Evolutionary conservation across 2,113 vertebrate species (phyloP).

Genomic region (Furnarius figulus): DNA sequence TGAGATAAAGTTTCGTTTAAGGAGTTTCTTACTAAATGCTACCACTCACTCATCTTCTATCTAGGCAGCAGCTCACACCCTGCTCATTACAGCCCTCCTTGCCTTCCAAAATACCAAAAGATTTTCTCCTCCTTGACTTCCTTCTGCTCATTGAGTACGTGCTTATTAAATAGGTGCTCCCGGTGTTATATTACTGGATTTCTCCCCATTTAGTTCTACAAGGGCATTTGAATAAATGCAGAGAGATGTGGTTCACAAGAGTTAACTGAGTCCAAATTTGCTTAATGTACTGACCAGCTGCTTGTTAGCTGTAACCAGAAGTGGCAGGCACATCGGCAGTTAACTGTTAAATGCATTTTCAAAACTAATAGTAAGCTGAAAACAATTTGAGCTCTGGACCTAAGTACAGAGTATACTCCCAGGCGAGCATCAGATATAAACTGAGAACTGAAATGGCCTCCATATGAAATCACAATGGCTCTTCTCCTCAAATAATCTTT

Average conservation of each 20-base stretch:
- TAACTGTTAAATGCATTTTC: constrained; percentile 25
- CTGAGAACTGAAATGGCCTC: neutral
- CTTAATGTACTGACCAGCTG: constrained; percentile 47
- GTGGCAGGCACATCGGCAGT: neutral
- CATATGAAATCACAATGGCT: neutral
- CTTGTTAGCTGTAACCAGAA: constrained; percentile 32
- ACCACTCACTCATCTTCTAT: neutral
- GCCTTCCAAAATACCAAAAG: neutral
- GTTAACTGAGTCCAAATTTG: neutral
- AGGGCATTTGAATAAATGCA: neutral
- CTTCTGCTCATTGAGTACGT: neutral
- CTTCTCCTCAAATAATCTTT: neutral
- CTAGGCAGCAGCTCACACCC: neutral
- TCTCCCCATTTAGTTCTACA: neutral
- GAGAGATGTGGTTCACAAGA: neutral
- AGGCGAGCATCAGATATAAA: neutral
- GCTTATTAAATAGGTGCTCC: neutral
- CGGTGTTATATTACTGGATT: neutral
- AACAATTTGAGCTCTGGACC: constrained; percentile 21
- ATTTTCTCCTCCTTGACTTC: neutral
- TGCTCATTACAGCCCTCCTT: neutral
- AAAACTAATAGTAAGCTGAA: constrained; percentile 40
- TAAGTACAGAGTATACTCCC: neutral
- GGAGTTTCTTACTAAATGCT: neutral
- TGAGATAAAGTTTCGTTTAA: neutral